Percentiles rank a stretch among this genome's conserved stretches.
phyloP scores from a whole-genome alignment of 2,113 vertebrate genomes.

The Elephantulus edwardii region DNA sequence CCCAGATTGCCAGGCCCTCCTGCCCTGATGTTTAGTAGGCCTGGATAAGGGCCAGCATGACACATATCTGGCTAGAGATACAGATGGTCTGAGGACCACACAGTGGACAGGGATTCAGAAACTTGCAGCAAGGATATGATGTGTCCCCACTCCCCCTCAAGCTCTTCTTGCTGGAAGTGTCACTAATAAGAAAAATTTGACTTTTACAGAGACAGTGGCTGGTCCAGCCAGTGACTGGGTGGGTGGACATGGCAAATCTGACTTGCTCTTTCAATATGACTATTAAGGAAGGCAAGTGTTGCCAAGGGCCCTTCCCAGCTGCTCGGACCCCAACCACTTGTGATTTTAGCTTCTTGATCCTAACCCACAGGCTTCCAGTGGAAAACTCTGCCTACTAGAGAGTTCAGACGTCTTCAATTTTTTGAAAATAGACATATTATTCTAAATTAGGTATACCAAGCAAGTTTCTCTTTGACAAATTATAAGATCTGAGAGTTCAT shows the following conservation, averaged over 20 bases:
- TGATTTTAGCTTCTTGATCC: background rate
- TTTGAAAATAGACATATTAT: background rate
- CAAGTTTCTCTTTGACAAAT: background rate
- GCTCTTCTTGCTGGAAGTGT: background rate
- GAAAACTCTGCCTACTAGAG: background rate
- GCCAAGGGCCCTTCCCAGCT: too few relatives aligned
- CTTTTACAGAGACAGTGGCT: background rate
- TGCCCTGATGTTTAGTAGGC: fast-evolving
- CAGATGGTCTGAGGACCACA: too few relatives aligned
- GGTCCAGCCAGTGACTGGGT: background rate
- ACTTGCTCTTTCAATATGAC: background rate
- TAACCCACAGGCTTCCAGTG: background rate
- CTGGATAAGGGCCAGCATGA: fast-evolving
- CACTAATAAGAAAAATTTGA: background rate
- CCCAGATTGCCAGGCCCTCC: background rate
- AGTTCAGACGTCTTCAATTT: background rate
- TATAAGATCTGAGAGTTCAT: background rate
- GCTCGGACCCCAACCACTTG: background rate
- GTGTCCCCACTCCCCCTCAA: background rate
- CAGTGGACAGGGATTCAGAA: background rate
- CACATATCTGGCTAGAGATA: fast-evolving
- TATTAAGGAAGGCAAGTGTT: too few relatives aligned
- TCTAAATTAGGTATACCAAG: background rate
- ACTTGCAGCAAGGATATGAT: background rate
- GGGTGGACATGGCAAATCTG: background rate